Base-by-base conservation (phyloP, 2,797 vertebrate genomes). In the Cyprinodon diabolis region DNA sequence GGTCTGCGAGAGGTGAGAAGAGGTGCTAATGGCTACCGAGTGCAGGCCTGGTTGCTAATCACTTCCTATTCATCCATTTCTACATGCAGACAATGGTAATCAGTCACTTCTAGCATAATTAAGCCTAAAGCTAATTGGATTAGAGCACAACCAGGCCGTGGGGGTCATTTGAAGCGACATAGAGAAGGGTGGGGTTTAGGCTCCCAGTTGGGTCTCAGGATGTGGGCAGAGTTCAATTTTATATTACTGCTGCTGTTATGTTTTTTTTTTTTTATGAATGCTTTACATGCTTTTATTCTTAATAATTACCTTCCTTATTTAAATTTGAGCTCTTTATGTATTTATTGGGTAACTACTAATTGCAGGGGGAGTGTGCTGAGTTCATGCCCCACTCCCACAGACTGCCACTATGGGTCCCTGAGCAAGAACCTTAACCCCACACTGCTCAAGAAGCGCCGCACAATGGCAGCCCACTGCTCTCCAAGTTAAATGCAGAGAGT, bases 51-150 rank as follows among this genome's bases (percentile, higher is more conserved):
- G 68, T 52, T 17, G 43, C 92, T 90, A 90, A 94, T 93, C 89
- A 88, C 62, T 0, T 11, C 67, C 80, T 79, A 91, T 91, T 89
- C 86, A 90, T 89, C 74, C 80, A 74, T 80, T 52, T 69, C 21
- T 65, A 45, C 15, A 85, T 52, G 60, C 84, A 89, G 90, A 93
- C 91, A 93, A 92, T 77, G 78, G 80, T 87, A 85, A 92, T 92
- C 87, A 91, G 80, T 92, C 93, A 91, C 84, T 86, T 86, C 82
- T 78, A 87, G 80, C 81, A 87, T 85, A 90, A 93, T 90, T 91
- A 90, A 81, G 77, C 83, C 74, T 81, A 84, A 79, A 76, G 82
- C 87, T 94, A 92, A 94, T 92, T 93, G 91, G 89, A 93, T 94
- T 92, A 92, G 81, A 84, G 86, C 80, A 80, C 80, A 69, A 56